These are phyloP conservation scores for Eurosta solidaginis DNA, from an alignment of 1,140 invertebrate genomes.

Conservation along the genomic window DNA sequence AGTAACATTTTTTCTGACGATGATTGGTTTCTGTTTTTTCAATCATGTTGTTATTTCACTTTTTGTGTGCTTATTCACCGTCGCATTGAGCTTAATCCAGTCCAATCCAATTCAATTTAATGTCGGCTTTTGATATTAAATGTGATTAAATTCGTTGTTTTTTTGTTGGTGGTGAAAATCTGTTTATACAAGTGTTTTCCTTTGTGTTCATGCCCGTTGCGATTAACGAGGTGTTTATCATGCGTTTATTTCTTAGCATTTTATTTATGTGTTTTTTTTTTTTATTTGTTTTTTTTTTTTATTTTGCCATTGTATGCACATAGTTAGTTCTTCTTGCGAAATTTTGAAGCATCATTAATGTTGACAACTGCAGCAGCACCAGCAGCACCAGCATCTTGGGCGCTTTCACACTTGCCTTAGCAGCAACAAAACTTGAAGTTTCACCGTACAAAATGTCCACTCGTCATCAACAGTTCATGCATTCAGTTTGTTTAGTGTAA, in stretches of 20 bases:
- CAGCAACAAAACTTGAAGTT: neutral
- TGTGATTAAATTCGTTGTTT: slow-evolving; percentile 24
- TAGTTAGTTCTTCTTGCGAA: neutral
- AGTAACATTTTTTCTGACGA: neutral
- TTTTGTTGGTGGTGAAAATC: neutral
- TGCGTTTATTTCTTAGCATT: slow-evolving; percentile 11
- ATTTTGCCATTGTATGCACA: neutral
- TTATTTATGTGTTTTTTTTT: too few species aligned
- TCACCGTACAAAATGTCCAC: neutral
- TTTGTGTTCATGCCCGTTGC: neutral
- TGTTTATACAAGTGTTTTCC: neutral
- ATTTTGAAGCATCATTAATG: slow-evolving; percentile 47
- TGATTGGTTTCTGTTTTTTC: neutral
- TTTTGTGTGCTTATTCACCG: neutral
- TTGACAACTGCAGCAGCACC: slow-evolving; percentile 32
- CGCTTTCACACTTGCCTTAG: neutral
- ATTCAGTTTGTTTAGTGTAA: neutral
- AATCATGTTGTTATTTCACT: neutral
- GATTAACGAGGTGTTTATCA: slow-evolving; percentile 36
- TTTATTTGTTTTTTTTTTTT: too few species aligned
- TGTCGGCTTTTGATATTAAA: slow-evolving; percentile 18
- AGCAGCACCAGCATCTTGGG: neutral
- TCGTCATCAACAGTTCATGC: neutral
- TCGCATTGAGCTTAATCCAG: neutral
- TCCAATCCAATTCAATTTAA: slow-evolving; percentile 29